Conservation (phyloP, 2,113 vertebrate species). For the Plotosus lineatus region DNA sequence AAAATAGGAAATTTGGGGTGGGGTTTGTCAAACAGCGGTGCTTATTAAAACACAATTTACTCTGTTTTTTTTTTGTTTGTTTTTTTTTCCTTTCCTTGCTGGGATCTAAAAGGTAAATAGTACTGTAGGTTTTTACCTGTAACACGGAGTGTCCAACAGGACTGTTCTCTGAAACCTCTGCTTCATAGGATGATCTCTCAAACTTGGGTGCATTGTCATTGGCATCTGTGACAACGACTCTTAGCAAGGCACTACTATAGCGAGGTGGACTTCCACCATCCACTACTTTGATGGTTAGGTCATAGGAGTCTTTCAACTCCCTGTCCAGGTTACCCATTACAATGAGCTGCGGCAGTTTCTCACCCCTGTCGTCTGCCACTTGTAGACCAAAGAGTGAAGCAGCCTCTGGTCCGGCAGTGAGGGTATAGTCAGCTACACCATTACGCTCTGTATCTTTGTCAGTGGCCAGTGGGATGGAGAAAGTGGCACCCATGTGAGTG, state of each 20-base stretch:
- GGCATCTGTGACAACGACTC: constrained; percentile 90
- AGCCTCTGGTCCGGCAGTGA: constrained; percentile 85
- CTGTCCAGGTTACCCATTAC: constrained; percentile 94
- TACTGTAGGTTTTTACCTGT: constrained; percentile 78
- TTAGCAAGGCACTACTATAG: constrained; percentile 90
- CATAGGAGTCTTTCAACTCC: constrained; percentile 94
- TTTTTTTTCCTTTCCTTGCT: constrained; percentile 27
- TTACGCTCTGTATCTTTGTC: constrained; percentile 91
- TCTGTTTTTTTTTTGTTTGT: too few relatives aligned
- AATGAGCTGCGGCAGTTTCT: constrained; percentile 94
- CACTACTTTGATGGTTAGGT: constrained; percentile 94
- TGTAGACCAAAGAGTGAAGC: constrained; percentile 91
- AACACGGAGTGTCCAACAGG: constrained; percentile 94
- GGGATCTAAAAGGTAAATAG: constrained; percentile 34
- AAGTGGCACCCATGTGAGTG: constrained; percentile 87
- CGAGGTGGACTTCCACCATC: constrained; percentile 91
- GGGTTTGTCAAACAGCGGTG: constrained; percentile 33
- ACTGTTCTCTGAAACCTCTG: constrained; percentile 90
- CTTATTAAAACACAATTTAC: constrained; percentile 51
- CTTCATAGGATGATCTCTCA: constrained; percentile 87
- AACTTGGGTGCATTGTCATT: constrained; percentile 95
- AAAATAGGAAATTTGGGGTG: constrained; percentile 34
- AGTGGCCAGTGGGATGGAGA: constrained; percentile 89
- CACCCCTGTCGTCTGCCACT: constrained; percentile 92
- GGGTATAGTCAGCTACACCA: constrained; percentile 89